phyloP scores from a whole-genome alignment of 1,140 invertebrate genomes.

The Drosophila gunungcola region DNA sequence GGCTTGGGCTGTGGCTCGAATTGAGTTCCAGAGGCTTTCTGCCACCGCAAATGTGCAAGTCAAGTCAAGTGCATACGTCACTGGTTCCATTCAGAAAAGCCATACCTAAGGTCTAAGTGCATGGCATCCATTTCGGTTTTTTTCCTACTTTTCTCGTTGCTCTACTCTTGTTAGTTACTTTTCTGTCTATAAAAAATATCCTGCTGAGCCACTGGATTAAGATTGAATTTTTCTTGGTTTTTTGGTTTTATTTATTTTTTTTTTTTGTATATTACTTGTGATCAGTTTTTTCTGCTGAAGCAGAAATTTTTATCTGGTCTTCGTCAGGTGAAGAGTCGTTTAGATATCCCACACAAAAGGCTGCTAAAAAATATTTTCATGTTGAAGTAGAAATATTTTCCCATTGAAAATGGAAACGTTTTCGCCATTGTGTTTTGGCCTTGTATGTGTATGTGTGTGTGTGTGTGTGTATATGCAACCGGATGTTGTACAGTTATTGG shows the following conservation, averaged over 20 bases:
- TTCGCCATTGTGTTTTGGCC: conserved; percentile 62
- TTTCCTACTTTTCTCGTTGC: conserved; percentile 6
- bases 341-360: conserved; percentile 60
- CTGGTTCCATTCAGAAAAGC: conserved; percentile 43
- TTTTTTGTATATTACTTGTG: conserved; percentile 9
- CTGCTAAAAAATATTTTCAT: conserved; percentile 75
- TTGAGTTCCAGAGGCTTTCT: conserved; percentile 58
- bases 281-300: conserved; percentile 32
- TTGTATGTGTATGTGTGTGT: conserved; percentile 1
- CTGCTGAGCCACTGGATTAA: conserved; percentile 66
- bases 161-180: conserved; percentile 26
- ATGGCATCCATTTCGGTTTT: conserved; percentile 29
- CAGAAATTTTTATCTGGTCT: conserved; percentile 57
- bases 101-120: conserved; percentile 33
- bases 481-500: conserved; percentile 81
- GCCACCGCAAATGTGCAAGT: conserved; percentile 67
- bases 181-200: conserved; percentile 47
- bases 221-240: conserved; percentile 69
- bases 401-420: conserved; percentile 78
- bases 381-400: conserved; percentile 77
- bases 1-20: conserved; percentile 49
- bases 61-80: conserved; percentile 76
- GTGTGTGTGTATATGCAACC: conserved; percentile 43
- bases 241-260: conserved; percentile 4
- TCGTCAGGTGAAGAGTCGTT: conserved; percentile 69